Evolutionary conservation across 2,113 vertebrate species (phyloP).

Genomic region (Anthoscopus minutus): DNA sequence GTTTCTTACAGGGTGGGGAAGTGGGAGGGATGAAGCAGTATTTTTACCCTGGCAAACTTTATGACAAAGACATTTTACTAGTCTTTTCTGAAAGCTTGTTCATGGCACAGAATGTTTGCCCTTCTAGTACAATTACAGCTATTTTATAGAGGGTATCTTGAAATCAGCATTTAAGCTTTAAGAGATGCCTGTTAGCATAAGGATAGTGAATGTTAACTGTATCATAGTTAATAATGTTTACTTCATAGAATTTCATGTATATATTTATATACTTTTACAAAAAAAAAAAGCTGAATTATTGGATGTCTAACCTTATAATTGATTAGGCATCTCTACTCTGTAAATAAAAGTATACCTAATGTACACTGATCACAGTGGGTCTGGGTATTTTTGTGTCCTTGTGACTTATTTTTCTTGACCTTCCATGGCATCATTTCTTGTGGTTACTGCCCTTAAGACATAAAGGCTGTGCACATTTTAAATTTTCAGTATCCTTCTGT

Average conservation of each 20-base stretch:
- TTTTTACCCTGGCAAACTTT: slow-evolving; percentile 56
- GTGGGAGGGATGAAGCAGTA: slow-evolving; percentile 30
- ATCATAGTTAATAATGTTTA: slow-evolving; percentile 71
- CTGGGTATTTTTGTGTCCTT: slow-evolving; percentile 12
- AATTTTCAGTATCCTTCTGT: neutral
- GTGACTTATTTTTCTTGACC: neutral
- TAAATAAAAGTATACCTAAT: slow-evolving; percentile 75
- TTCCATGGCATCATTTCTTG: neutral
- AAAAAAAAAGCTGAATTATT: slow-evolving; percentile 53
- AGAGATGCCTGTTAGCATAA: slow-evolving; percentile 62
- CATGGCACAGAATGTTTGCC: slow-evolving; percentile 61
- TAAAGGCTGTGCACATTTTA: neutral
- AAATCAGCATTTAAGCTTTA: slow-evolving; percentile 72
- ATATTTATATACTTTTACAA: slow-evolving; percentile 79
- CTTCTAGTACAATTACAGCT: slow-evolving; percentile 57
- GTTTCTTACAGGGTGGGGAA: neutral
- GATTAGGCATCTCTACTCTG: slow-evolving; percentile 59
- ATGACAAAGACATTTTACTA: slow-evolving; percentile 25
- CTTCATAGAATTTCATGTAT: slow-evolving; percentile 69
- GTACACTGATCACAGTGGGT: neutral
- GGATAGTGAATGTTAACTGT: slow-evolving; percentile 64
- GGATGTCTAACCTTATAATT: slow-evolving; percentile 60
- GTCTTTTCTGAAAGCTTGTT: slow-evolving; percentile 68
- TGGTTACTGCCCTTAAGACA: neutral
- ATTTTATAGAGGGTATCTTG: slow-evolving; percentile 70